These are phyloP conservation scores for Pachypeltis micranthus DNA, from an alignment of 1,140 invertebrate species.

Conservation along the genomic window DNA sequence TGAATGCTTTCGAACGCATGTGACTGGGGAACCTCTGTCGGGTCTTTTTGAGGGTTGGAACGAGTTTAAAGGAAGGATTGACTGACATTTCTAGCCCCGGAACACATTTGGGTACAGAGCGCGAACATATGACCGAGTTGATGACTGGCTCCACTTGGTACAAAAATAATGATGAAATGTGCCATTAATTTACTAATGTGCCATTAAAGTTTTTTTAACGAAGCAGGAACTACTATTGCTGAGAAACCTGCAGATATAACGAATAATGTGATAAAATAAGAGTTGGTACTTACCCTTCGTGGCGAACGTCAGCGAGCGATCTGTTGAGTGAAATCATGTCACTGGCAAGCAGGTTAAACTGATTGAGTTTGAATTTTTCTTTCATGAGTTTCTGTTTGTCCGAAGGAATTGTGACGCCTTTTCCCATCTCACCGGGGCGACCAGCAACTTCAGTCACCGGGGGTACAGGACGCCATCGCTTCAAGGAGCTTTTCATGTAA, in stretches of 20 bases:
- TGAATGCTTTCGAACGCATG: too few species aligned
- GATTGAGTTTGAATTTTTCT: constrained; percentile 93
- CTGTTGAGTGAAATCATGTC: constrained; percentile 96
- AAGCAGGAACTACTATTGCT: neutral
- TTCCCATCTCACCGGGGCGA: constrained; percentile 77
- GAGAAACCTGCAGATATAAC: neutral
- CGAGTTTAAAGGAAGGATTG: too few species aligned
- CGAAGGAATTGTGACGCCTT: constrained; percentile 71
- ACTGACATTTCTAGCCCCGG: too few species aligned
- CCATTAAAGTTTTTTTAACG: too few species aligned
- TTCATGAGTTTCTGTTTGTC: constrained; percentile 77
- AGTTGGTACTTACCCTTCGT: constrained; percentile 59
- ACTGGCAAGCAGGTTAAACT: constrained; percentile 96
- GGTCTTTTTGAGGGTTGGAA: too few species aligned
- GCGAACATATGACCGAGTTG: too few species aligned
- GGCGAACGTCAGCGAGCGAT: constrained; percentile 85
- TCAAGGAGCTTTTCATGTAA: constrained; percentile 43
- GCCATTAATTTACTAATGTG: too few species aligned
- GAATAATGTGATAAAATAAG: neutral
- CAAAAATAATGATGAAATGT: too few species aligned
- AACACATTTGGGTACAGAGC: too few species aligned
- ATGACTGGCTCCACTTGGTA: too few species aligned
- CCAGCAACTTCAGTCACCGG: constrained; percentile 52
- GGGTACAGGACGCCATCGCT: constrained; percentile 59
- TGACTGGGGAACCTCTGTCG: too few species aligned